These are phyloP conservation scores for Andrena flavipes DNA, from an alignment of 2,888 invertebrate species.

Conservation along the genomic window DNA sequence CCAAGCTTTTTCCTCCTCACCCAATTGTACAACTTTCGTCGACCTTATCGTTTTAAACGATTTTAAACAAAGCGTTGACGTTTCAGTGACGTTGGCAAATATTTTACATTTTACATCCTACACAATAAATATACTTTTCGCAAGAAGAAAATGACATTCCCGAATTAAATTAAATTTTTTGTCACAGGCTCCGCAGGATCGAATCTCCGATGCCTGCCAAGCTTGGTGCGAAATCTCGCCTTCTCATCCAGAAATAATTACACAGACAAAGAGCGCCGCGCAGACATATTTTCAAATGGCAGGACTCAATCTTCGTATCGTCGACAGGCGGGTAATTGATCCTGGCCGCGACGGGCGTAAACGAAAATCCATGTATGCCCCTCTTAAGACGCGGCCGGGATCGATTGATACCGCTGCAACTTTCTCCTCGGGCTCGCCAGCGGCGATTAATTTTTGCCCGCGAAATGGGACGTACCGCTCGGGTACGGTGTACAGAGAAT, in stretches of 20 bases:
- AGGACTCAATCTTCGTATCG: slow-evolving; percentile 11
- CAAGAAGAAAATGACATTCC: too few species aligned
- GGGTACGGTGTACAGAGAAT: slow-evolving; percentile 12
- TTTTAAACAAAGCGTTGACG: neutral
- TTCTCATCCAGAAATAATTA: neutral
- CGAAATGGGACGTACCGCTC: slow-evolving; percentile 36
- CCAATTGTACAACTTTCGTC: neutral
- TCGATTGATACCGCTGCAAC: slow-evolving; percentile 41
- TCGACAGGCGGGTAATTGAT: slow-evolving; percentile 19
- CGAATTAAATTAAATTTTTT: too few species aligned
- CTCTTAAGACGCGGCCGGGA: slow-evolving; percentile 5
- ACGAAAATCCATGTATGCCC: slow-evolving; percentile 48
- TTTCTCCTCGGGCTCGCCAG: slow-evolving; percentile 41
- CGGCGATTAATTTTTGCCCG: slow-evolving; percentile 45
- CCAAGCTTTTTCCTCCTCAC: neutral
- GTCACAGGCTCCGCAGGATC: too few species aligned
- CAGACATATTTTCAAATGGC: neutral
- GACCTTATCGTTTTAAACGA: neutral
- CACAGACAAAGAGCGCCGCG: slow-evolving; percentile 1
- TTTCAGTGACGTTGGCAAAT: neutral
- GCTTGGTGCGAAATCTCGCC: neutral
- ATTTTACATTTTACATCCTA: neutral
- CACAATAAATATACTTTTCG: too few species aligned
- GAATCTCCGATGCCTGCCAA: neutral
- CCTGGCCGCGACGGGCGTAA: slow-evolving; percentile 12